Evolutionary conservation across 2,113 vertebrate genomes (phyloP).

Genomic region (Opisthocomus hoazin): DNA sequence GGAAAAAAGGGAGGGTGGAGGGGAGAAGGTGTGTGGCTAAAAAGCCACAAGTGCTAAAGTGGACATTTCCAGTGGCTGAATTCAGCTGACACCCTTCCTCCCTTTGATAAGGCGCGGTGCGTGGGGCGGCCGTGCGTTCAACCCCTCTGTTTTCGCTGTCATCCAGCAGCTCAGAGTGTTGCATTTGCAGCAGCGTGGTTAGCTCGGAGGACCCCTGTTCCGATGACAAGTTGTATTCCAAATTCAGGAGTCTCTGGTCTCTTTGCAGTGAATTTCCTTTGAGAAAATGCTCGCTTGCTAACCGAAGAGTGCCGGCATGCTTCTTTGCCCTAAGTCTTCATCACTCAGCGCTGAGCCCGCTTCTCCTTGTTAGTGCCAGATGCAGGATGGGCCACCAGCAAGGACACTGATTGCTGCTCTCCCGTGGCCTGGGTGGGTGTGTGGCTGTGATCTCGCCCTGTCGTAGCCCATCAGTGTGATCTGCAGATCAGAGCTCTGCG

Average conservation of each 20-base stretch:
- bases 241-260: background rate
- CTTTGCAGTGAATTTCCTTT: background rate
- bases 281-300: background rate
- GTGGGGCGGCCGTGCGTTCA: background rate
- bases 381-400: background rate
- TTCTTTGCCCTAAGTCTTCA: background rate
- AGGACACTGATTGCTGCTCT: background rate
- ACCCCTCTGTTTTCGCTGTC: background rate
- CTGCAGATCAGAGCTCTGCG: background rate
- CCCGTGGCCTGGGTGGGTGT: background rate
- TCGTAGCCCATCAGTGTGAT: background rate
- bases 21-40: too few relatives aligned
- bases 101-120: background rate
- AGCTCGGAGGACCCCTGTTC: background rate
- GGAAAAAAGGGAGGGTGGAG: too few relatives aligned
- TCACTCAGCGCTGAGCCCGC: background rate
- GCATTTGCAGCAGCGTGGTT: fast-evolving
- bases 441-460: background rate
- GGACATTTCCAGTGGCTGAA: background rate
- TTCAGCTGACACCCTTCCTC: background rate
- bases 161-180: background rate
- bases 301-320: background rate
- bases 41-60: background rate
- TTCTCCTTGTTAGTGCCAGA: background rate
- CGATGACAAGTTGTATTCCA: background rate